These are phyloP conservation scores for Drosophila basisetae DNA, from an alignment of 2,888 invertebrate genomes.

Conservation along the genomic window DNA sequence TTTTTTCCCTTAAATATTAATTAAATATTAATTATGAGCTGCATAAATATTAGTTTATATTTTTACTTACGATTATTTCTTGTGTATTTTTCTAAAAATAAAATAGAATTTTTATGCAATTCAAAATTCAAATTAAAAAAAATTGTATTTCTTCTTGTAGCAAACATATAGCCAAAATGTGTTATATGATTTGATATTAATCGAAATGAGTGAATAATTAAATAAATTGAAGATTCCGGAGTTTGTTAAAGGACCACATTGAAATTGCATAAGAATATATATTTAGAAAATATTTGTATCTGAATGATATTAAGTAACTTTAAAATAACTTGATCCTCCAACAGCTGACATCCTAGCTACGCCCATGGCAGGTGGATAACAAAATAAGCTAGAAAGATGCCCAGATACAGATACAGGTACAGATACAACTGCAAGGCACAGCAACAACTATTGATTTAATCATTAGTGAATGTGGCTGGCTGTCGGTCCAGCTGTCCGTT, in stretches of 20 bases:
- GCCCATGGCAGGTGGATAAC: constrained; percentile 23
- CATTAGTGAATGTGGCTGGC: constrained; percentile 57
- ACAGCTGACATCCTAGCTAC: neutral
- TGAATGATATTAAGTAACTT: neutral
- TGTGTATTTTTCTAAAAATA: neutral
- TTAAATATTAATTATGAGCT: neutral
- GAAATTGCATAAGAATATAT: neutral
- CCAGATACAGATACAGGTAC: constrained; percentile 36
- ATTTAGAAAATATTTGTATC: neutral
- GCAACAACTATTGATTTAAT: constrained; percentile 74
- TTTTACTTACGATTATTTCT: neutral
- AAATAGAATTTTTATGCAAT: neutral
- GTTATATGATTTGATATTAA: no score
- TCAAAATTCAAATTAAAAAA: neutral
- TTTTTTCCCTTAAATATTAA: neutral
- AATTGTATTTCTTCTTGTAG: neutral
- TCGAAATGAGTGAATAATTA: no score
- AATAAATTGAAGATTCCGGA: no score
- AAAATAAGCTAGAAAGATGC: constrained; percentile 35
- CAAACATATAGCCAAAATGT: neutral
- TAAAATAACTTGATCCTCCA: neutral
- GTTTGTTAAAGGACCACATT: no score
- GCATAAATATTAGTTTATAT: neutral
- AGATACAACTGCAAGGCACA: constrained; percentile 12
- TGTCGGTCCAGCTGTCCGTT: neutral